Base-by-base conservation (phyloP, 2,113 vertebrate species). In the Rhipidura dahli region DNA sequence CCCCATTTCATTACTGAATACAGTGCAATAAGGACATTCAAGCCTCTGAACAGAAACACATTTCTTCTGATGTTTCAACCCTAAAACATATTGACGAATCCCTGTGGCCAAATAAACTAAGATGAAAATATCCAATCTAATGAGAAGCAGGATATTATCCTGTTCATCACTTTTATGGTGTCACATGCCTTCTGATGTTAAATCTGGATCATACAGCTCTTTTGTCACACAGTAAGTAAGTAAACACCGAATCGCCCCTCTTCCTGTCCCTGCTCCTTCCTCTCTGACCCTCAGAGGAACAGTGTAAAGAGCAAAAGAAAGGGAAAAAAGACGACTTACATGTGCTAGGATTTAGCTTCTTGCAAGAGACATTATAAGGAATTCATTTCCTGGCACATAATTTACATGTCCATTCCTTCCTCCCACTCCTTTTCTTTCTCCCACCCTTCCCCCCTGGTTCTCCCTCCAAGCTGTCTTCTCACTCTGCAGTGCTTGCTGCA, bases 311-410 rank as follows among this genome's bases (percentile, higher is more conserved):
- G 54, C 15, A 63, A 91, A 72, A 35, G 65, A 90, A 86, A 49
- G 59, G n/a, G 17, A 10, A 54, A 77, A 86, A 83, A 78, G 78
- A 61, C 2, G 3, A 60, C 76, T 92, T 90, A 75, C 78, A 94
- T 97, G 96, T 97, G 96, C 75, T 97, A 92, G 90, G 93, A 94
- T 97, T 96, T 97, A 91, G 94, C 95, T 97, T 96, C 96, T 98
- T 97, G 97, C 97, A 97, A 97, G 92, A 86, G 96, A 89, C 94
- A 63, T 88, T 94, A 68, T 94, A 95, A 97, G 96, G 97, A 98
- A 98, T 97, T 97, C 56, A 96, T 98, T 98, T 98, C 98, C 98
- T 98, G 98, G 95, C 97, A 92, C 89, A 96, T 94, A 92, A 98
- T 98, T 98, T 98, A 97, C 91, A 87, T 96, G 96, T 95, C 97